Conservation (phyloP, 2,113 vertebrate species). For the Pseudolaguvia tuberculata region DNA sequence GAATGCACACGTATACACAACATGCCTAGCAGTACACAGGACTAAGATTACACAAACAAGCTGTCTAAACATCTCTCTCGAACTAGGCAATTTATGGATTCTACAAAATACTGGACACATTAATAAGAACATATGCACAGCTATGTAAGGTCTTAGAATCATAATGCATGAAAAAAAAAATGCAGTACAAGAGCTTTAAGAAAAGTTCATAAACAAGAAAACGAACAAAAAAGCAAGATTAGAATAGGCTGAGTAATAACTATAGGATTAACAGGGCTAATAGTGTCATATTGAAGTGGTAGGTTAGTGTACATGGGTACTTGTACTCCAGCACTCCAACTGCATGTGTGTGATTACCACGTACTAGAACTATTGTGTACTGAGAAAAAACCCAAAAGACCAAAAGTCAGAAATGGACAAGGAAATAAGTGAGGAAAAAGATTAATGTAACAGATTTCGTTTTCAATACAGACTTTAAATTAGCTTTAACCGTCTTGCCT, state of each 20-base stretch:
- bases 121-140: neutral
- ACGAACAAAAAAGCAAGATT: no score
- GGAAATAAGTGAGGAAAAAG: neutral
- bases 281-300: neutral
- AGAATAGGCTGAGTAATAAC: neutral
- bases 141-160: neutral
- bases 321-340: neutral
- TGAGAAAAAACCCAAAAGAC: neutral
- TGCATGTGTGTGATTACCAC: neutral
- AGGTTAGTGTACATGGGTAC: neutral
- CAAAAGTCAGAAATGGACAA: no score
- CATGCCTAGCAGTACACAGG: conserved; percentile 11
- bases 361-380: neutral
- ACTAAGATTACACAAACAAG: neutral
- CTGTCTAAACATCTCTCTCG: neutral
- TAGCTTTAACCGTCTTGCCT: no score
- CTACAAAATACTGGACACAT: neutral
- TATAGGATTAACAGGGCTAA: neutral
- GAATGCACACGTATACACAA: neutral
- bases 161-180: neutral
- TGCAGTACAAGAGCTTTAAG: neutral
- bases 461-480: neutral
- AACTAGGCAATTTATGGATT: neutral
- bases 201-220: neutral
- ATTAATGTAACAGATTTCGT: neutral